Percentiles rank a stretch among this genome's conserved stretches.
Conservation (phyloP, 2,888 invertebrate species). For the Apamea crenata region DNA sequence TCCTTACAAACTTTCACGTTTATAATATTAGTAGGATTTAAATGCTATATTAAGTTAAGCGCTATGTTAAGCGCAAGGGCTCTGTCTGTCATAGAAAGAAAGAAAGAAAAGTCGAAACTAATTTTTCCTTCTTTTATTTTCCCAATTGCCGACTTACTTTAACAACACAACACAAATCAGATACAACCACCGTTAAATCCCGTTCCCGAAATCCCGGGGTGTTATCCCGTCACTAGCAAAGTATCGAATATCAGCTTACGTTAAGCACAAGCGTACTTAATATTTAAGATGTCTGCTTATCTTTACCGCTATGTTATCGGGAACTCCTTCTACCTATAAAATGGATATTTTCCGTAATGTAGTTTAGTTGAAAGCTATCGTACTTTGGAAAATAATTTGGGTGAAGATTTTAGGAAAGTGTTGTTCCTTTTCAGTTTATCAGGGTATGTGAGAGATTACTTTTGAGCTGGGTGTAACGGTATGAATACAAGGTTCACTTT, state of each 20-base stretch:
- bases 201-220: constrained; percentile 35
- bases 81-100: too few relatives aligned
- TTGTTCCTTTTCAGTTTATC: neutral
- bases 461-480: neutral
- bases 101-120: too few relatives aligned
- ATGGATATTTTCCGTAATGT: constrained; percentile 40
- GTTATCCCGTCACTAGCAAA: constrained; percentile 49
- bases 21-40: too few relatives aligned
- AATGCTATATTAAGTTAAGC: neutral
- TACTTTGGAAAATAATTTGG: constrained; percentile 15
- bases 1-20: too few relatives aligned
- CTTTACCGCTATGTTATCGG: constrained; percentile 61
- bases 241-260: constrained; percentile 57
- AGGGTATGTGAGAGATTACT: neutral
- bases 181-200: constrained; percentile 22
- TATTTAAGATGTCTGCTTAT: constrained; percentile 64
- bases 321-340: constrained; percentile 42
- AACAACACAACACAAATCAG: constrained; percentile 13
- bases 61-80: too few relatives aligned
- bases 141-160: neutral
- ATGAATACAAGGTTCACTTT: neutral
- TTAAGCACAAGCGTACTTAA: constrained; percentile 56
- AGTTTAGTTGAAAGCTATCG: constrained; percentile 28
- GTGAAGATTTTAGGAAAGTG: neutral
- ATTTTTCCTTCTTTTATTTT: neutral